phyloP scores from a whole-genome alignment of 1,140 invertebrate genomes.

The Drosophila grimshawi region DNA sequence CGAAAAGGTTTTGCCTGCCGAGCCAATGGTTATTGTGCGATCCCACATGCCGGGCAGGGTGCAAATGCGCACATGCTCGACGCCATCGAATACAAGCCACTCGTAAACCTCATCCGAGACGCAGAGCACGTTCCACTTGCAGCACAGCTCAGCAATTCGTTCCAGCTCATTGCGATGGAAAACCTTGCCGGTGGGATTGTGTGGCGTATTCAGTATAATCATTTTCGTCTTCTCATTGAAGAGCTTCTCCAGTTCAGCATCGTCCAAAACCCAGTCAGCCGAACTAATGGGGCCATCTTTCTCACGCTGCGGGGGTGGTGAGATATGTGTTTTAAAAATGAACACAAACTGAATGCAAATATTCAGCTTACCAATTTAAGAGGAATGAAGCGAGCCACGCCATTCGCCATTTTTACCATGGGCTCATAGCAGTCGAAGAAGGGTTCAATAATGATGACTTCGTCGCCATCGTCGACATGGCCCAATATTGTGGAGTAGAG shows the following conservation, averaged over 20 bases:
- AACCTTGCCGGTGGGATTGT: conserved; percentile 98
- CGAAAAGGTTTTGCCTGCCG: conserved; percentile 98
- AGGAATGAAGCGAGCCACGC: conserved; percentile 94
- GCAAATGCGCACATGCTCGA: conserved; percentile 96
- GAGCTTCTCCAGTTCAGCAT: conserved; percentile 91
- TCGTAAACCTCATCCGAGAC: conserved; percentile 99
- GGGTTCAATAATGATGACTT: conserved; percentile 99
- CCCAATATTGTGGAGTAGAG: conserved; percentile 93
- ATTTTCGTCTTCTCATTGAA: conserved; percentile 97
- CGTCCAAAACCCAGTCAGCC: conserved; percentile 95
- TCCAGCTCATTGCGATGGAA: conserved; percentile 90
- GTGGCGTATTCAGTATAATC: conserved; percentile 97
- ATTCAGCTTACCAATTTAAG: conserved; percentile 89
- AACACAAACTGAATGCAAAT: conserved; percentile 12
- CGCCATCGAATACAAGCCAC: conserved; percentile 96
- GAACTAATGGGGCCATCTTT: conserved; percentile 86
- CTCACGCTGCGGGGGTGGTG: conserved; percentile 40
- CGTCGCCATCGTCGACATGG: conserved; percentile 92
- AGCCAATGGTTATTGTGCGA: conserved; percentile 98
- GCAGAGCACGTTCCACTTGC: conserved; percentile 96
- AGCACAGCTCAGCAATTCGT: conserved; percentile 94
- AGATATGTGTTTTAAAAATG: neutral
- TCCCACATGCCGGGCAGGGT: conserved; percentile 99
- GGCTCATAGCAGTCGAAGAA: conserved; percentile 99
- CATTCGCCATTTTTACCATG: conserved; percentile 95